Conservation (phyloP, 1,140 invertebrate species). For the Procambarus virginalis region DNA sequence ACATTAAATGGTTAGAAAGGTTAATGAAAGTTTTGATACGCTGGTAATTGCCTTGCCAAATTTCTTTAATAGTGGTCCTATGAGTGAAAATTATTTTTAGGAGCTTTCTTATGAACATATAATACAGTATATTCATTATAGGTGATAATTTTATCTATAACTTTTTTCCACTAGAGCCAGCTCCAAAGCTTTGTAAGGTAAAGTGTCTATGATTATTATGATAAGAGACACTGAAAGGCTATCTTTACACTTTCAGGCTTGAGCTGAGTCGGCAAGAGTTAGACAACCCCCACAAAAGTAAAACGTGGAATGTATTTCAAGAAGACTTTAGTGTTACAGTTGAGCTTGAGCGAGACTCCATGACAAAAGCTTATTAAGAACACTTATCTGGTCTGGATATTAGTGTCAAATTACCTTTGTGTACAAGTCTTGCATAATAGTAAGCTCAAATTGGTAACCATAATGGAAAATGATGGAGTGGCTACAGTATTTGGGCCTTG, state of each 20-base stretch:
- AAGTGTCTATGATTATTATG: background rate
- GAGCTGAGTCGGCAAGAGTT: constrained; percentile 75
- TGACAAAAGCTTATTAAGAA: constrained; percentile 46
- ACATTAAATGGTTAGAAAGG: too few relatives aligned
- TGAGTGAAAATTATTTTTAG: too few relatives aligned
- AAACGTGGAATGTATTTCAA: constrained; percentile 73
- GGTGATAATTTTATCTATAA: too few relatives aligned
- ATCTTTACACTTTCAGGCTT: constrained; percentile 71
- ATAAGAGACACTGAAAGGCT: background rate
- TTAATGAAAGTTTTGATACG: too few relatives aligned
- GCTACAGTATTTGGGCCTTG: background rate
- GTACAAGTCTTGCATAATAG: background rate
- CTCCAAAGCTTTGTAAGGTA: background rate
- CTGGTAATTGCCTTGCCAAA: too few relatives aligned
- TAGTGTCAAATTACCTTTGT: background rate
- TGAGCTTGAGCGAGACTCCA: constrained; percentile 40
- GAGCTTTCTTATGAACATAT: too few relatives aligned
- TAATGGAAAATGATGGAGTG: background rate
- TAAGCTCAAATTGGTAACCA: background rate
- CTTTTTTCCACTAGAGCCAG: too few relatives aligned
- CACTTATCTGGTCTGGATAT: background rate
- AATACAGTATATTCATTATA: too few relatives aligned
- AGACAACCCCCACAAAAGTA: constrained; percentile 78
- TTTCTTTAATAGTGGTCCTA: too few relatives aligned
- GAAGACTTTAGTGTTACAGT: constrained; percentile 65